Percentiles rank a stretch among this genome's conserved stretches.
Evolutionary conservation across 64 coral and sea anemone genomes (phyloP).

Genomic region (Actinia tenebrosa): DNA sequence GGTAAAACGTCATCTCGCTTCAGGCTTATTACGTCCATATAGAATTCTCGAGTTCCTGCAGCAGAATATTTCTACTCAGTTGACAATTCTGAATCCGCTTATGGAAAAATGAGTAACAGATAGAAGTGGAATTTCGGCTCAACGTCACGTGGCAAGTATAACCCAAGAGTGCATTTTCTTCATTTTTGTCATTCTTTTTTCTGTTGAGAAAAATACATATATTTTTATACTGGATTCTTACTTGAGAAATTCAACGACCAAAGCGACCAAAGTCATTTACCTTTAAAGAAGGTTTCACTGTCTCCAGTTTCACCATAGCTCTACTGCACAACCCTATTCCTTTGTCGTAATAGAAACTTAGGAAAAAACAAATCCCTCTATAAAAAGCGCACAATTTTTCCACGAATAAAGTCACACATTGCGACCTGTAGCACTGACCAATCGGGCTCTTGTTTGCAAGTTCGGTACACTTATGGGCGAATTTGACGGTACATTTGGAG

Average conservation of each 20-base stretch:
- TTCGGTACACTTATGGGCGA: not conserved
- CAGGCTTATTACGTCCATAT: too few species aligned
- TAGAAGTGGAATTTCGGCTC: too few species aligned
- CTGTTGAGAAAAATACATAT: not conserved
- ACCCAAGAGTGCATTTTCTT: too few species aligned
- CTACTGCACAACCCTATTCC: not conserved
- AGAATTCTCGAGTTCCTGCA: too few species aligned
- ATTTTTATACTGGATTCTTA: too few species aligned
- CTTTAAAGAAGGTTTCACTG: not conserved
- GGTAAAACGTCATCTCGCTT: too few species aligned
- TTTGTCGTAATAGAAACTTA: not conserved
- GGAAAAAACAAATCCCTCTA: not conserved
- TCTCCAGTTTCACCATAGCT: not conserved
- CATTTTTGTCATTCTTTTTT: not conserved
- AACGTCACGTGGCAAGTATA: too few species aligned
- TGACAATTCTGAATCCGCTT: too few species aligned
- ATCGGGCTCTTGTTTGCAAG: not conserved
- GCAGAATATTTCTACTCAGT: too few species aligned
- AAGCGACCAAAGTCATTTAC: not conserved
- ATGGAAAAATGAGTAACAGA: too few species aligned
- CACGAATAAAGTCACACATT: not conserved
- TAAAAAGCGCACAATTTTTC: not conserved
- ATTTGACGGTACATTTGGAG: not conserved
- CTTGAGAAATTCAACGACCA: too few species aligned
- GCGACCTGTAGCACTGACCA: constrained; percentile 7